A percentile compares a stretch with the other conserved stretches of the same genome.
Conservation (phyloP, 2,797 vertebrate genomes). For the Martes flavigula region DNA sequence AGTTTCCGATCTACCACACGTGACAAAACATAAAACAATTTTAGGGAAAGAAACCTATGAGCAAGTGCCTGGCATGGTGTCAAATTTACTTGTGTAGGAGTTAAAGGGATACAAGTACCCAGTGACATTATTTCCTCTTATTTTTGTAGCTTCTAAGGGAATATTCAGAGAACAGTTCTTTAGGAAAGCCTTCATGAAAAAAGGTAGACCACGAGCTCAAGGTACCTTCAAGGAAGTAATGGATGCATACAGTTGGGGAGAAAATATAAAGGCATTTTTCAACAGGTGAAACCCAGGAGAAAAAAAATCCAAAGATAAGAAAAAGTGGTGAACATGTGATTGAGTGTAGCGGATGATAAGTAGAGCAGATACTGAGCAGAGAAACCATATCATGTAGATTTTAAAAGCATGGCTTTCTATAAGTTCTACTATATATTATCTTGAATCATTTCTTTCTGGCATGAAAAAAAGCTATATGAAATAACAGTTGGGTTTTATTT, state of each 20-base stretch:
- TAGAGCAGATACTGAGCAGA: conserved; percentile 33
- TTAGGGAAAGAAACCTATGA: not conserved
- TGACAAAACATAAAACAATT: not conserved
- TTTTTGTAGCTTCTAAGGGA: not conserved
- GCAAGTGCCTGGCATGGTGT: not conserved
- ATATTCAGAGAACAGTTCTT: not conserved
- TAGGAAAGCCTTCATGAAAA: not conserved
- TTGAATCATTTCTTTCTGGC: conserved; percentile 62
- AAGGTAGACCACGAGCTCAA: not conserved
- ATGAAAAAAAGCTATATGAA: conserved; percentile 58
- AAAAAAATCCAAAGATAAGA: not conserved
- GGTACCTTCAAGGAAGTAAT: not conserved
- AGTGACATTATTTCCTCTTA: not conserved
- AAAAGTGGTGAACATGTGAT: not conserved
- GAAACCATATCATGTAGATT: not conserved
- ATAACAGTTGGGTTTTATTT: conserved; percentile 59
- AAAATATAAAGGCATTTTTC: not conserved
- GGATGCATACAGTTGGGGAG: not conserved
- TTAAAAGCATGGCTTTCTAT: not conserved
- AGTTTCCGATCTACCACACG: not conserved
- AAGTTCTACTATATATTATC: conserved; percentile 23
- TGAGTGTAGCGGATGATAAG: not conserved
- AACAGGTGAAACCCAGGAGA: not conserved
- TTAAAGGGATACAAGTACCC: not conserved
- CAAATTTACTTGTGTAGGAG: no score